Evolutionary conservation across 2,797 vertebrate genomes (phyloP), one percentile per base, ranked within the genome.

Genomic region (Lindbergichthys nudifrons): DNA sequence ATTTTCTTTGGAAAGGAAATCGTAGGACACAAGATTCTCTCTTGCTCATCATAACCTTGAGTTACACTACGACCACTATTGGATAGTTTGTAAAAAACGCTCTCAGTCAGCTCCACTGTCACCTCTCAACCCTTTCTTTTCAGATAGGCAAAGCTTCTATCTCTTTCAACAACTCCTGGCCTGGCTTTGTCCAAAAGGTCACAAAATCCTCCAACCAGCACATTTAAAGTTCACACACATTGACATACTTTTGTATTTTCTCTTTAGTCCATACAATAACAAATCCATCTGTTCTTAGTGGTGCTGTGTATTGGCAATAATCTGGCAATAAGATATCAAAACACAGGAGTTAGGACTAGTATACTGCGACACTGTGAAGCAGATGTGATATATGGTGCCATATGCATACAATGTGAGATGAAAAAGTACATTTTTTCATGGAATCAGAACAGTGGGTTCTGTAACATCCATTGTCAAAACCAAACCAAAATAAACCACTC

Each of bases 81-180:
- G 10, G 21, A 36, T 36, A 9, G 32, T 36, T 36, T 36, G 65
- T 3, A 21, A 56, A 51, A 14, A 10, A 53, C 19, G 18, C 16
- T 77, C 32, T 30, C 23, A 32, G 45, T 54, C 42, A 26, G 58
- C 39, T 60, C 42, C 41, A 26, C 18, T 1, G 18, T 59, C 52
- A 32, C 46, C 42, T 42, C 57, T 48, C n/a, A 21, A 15, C 51
- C 16, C 26, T 66, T 19, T 48, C 41, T 11, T 51, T 42, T 77
- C 45, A 43, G 26, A 26, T 26, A 5, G 26, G 41, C 42, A 13
- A 69, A 54, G 23, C 15, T 51, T 46, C 13, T 54, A 64, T 57
- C 43, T 3, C 21, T 46, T 60, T 52, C 12, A 57, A 60, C 13
- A 26, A 45, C 59, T 70, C 21, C 2, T 48, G 45, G 39, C 15